Evolutionary conservation across 2,113 vertebrate genomes (phyloP), one percentile per base, ranked within the genome.

Genomic region (Verasper variegatus): DNA sequence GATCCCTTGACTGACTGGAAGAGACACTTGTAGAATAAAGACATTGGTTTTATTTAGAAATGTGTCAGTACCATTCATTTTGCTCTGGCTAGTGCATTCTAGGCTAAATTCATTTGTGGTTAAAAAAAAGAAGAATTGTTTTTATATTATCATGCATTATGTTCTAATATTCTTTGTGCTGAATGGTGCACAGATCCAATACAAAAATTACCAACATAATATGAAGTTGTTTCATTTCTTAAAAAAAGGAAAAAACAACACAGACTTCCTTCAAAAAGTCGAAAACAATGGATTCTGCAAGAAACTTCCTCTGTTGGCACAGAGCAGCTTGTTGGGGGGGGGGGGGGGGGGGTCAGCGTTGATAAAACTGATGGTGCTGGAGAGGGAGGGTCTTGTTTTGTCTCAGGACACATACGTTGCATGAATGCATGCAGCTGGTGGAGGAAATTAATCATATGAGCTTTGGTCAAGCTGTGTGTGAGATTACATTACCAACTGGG

Each of bases 11-110:
- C 76, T 88, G 64, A 72, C 51, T 78, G 64, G 65, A 87, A 77
- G 58, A 78, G 76, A 73, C 52, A 73, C 18, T 71, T 88, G 51
- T 86, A 92, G 91, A 94, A 94, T 94, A 94, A 95, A 95, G 80
- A 80, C 23, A 15, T 64, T 84, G 80, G 49, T 79, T 90, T 93
- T 86, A 84, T 93, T 92, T 92, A 92, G 87, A 81, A 72, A 67
- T 67, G 80, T 89, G 75, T 91, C 84, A 49, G 68, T 63, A 84
- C 21, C 45, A 45, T 89, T 90, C 18, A 66, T 91, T 72, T 81
- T 42, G 40, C 40, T 1, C 40, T 11, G 35, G 35, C 35, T 37
- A 37, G 35, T 37, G 9, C 1, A 37, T 10, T 37, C 9, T 2
- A 10, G 35, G 31, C 31, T 31, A 7, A 31, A 31, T 31, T 31